Evolutionary conservation across 2,797 vertebrate species (phyloP).

Genomic region (Rhyacichthys aspro): DNA sequence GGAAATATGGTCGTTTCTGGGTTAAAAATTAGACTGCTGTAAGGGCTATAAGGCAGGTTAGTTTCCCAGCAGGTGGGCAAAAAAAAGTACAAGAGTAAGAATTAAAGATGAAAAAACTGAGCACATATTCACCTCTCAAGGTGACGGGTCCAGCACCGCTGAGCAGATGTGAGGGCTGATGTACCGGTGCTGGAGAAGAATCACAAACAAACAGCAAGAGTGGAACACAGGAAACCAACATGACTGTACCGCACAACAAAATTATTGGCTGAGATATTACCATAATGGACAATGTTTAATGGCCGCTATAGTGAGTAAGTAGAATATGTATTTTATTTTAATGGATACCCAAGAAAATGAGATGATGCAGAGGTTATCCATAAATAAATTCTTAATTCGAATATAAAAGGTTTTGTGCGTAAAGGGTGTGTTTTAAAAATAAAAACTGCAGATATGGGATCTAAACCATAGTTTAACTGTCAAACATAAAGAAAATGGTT

Average conservation of each 20-base stretch:
- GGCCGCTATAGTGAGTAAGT: background rate
- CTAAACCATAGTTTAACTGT: background rate
- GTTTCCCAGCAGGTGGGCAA: background rate
- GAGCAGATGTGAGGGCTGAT: background rate
- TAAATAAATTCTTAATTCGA: too few species aligned
- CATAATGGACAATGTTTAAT: background rate
- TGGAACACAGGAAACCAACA: background rate
- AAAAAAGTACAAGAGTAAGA: background rate
- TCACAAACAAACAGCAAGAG: background rate
- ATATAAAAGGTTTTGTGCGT: background rate
- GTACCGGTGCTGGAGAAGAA: background rate
- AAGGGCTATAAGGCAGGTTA: too few species aligned
- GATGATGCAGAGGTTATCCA: too few species aligned
- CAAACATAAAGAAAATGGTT: too few species aligned
- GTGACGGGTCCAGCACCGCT: background rate
- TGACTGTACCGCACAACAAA: background rate
- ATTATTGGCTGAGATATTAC: background rate
- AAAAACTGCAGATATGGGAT: too few species aligned
- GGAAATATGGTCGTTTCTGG: too few species aligned
- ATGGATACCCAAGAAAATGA: too few species aligned
- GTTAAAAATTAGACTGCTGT: background rate
- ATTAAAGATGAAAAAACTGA: background rate
- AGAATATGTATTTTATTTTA: too few species aligned
- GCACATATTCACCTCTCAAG: background rate
- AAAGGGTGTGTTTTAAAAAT: background rate